Evolutionary conservation across 2,888 invertebrate genomes (phyloP).

Genomic region (Phania funesta): DNA sequence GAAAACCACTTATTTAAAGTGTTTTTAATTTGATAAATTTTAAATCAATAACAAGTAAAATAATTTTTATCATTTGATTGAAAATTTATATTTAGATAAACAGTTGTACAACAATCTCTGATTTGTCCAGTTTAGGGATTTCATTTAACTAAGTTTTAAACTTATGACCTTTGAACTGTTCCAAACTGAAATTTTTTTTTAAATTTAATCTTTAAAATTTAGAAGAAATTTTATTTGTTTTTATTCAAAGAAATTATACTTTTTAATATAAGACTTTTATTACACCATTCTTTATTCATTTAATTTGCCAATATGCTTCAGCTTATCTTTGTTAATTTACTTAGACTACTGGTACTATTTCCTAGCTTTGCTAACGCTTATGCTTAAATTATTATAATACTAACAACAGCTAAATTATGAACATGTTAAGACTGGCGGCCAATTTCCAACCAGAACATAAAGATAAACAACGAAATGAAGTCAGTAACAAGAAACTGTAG

Average conservation of each 20-base stretch:
- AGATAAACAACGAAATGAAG: constrained; percentile 5
- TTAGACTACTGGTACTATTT: constrained; percentile 53
- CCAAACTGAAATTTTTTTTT: no score
- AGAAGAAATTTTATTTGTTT: no score
- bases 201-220: no score
- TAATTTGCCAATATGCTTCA: not conserved
- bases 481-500: not conserved
- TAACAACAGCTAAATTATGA: constrained; percentile 63
- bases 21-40: not conserved
- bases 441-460: not conserved
- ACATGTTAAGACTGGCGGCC: constrained; percentile 41
- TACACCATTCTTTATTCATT: not conserved
- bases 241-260: no score
- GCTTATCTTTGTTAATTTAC: constrained; percentile 53
- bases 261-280: not conserved
- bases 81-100: no score
- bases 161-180: no score
- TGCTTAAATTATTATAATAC: constrained; percentile 59
- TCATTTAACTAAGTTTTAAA: no score
- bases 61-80: no score
- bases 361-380: no score
- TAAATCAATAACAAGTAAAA: not conserved
- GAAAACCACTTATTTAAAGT: not conserved
- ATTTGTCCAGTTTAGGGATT: no score
- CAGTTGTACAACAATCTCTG: no score